These are phyloP conservation scores for Geophilus truncorum DNA, from an alignment of 2,888 invertebrate species.

Conservation along the genomic window DNA sequence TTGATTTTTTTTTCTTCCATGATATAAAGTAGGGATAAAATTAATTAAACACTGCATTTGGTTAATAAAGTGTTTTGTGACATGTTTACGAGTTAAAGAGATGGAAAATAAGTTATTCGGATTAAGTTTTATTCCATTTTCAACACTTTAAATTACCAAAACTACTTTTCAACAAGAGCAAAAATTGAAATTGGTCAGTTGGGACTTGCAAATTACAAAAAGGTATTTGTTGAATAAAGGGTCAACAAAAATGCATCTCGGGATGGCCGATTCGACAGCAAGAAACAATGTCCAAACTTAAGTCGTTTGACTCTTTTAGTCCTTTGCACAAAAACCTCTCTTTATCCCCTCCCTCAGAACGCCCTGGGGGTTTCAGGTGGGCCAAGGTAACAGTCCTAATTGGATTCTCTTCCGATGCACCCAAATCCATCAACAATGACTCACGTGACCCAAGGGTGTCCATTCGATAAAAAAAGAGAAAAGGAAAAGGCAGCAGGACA, in stretches of 20 bases:
- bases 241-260: not conserved
- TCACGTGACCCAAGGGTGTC: not conserved
- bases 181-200: too few species aligned
- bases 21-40: too few species aligned
- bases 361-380: constrained; percentile 12
- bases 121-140: too few species aligned
- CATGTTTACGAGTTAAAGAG: too few species aligned
- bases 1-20: too few species aligned
- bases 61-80: too few species aligned
- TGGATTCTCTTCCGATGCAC: constrained; percentile 15
- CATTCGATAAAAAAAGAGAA: not conserved
- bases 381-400: constrained; percentile 5
- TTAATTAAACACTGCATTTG: too few species aligned
- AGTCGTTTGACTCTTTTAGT: not conserved
- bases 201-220: too few species aligned
- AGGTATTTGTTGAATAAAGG: too few species aligned
- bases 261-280: not conserved
- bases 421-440: constrained; percentile 19
- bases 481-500: not conserved
- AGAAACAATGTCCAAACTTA: not conserved
- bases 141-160: too few species aligned
- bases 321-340: not conserved
- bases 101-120: too few species aligned
- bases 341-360: not conserved
- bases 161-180: too few species aligned